Evolutionary conservation across 2,113 vertebrate species (phyloP).

Genomic region (Gavialis gangeticus): DNA sequence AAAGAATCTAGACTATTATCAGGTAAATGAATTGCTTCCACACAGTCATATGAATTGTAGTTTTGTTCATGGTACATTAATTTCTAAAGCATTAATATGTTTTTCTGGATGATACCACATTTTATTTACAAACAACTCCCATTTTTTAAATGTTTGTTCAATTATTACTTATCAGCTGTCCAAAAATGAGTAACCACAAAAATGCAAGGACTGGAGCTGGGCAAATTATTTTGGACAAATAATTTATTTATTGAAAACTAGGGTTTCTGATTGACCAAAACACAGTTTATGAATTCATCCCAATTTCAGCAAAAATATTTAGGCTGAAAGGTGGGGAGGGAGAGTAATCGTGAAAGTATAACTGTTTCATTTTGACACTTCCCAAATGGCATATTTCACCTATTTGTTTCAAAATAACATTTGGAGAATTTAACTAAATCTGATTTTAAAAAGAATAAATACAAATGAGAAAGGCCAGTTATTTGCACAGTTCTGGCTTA

Average conservation of each 20-base stretch:
- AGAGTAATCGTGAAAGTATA: neutral
- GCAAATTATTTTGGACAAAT: neutral
- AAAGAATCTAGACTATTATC: slow-evolving; percentile 84
- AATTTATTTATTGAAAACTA: neutral
- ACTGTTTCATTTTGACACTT: neutral
- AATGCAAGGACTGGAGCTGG: neutral
- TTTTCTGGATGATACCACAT: neutral
- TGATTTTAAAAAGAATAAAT: neutral
- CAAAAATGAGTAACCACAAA: neutral
- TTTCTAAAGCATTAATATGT: neutral
- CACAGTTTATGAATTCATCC: neutral
- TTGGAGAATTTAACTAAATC: neutral
- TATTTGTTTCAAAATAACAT: neutral
- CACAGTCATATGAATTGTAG: slow-evolving; percentile 19
- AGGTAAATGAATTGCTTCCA: slow-evolving; percentile 63
- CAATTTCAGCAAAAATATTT: neutral
- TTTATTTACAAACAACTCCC: neutral
- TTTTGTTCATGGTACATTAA: slow-evolving; percentile 2
- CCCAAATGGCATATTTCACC: neutral
- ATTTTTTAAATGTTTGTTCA: neutral
- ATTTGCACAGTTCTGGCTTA: neutral
- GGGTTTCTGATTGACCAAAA: neutral
- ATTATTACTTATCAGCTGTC: neutral
- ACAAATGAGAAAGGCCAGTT: neutral
- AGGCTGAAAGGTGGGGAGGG: neutral